These are phyloP conservation scores for Caenorhabditis drosophilae DNA, from an alignment of 2,888 invertebrate genomes.

Conservation along the genomic window DNA sequence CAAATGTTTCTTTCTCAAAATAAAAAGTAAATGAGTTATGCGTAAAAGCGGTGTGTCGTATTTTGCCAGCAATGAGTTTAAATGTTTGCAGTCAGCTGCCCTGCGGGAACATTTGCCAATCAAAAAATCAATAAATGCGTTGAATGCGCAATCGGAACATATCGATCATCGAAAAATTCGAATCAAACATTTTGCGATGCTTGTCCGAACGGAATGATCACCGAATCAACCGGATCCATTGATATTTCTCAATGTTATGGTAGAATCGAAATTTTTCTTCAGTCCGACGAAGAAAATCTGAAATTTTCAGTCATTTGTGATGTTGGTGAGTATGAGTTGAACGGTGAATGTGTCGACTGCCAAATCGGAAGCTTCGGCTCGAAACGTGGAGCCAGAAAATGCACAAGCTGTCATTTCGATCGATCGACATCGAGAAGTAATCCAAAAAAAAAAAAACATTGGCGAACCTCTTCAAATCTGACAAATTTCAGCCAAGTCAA, in stretches of 20 bases:
- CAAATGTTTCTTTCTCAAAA: no score
- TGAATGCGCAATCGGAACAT: slow-evolving; percentile 13
- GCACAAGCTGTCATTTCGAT: no score
- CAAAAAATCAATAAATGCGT: slow-evolving; percentile 5
- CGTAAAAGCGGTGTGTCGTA: no score
- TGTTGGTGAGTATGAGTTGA: no score
- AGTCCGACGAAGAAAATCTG: background rate
- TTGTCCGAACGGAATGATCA: slow-evolving; percentile 12
- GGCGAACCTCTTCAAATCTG: no score
- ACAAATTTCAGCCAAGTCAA: slow-evolving; percentile 14
- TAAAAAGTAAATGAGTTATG: no score
- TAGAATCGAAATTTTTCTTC: slow-evolving; percentile 1
- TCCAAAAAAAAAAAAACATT: no score
- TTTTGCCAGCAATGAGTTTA: no score
- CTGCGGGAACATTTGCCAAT: slow-evolving; percentile 28
- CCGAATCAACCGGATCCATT: slow-evolving; percentile 10
- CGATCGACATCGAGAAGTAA: no score
- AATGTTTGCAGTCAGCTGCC: slow-evolving; percentile 16
- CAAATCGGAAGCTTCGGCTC: no score
- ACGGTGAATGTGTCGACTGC: no score
- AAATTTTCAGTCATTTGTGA: background rate
- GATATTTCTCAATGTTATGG: slow-evolving; percentile 24
- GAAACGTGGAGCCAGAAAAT: no score
- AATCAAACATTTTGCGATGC: slow-evolving; percentile 8
- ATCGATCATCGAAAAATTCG: background rate